Percentiles rank a stretch among this genome's conserved stretches.
These are phyloP conservation scores for Mactra quadrangularis DNA, from an alignment of 1,140 invertebrate genomes.

Conservation along the genomic window DNA sequence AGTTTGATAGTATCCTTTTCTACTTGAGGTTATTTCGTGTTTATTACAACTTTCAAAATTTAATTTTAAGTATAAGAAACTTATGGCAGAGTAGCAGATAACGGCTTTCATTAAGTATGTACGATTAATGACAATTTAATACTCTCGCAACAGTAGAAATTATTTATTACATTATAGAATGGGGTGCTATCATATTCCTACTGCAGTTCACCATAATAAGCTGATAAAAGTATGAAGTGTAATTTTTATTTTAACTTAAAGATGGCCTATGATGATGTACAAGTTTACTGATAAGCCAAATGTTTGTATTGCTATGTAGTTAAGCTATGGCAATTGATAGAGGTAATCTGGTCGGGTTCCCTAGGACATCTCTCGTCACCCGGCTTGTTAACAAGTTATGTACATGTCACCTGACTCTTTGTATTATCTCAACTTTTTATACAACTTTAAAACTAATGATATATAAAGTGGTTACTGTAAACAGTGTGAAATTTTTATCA, in stretches of 20 bases:
- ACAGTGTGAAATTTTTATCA: neutral
- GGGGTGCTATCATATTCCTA: conserved; percentile 2
- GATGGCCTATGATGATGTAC: conserved; percentile 57
- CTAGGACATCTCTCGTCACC: conserved; percentile 14
- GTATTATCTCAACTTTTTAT: conserved; percentile 4
- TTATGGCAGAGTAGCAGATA: too few relatives aligned
- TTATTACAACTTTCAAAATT: too few relatives aligned
- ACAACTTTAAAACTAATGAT: neutral
- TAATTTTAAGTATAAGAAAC: too few relatives aligned
- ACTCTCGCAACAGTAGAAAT: too few relatives aligned
- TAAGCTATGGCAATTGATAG: conserved; percentile 24
- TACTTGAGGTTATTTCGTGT: too few relatives aligned
- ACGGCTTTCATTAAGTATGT: too few relatives aligned
- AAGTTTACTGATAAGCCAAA: conserved; percentile 42
- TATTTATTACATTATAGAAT: conserved; percentile 7
- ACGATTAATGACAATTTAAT: too few relatives aligned
- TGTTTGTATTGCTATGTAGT: conserved; percentile 39
- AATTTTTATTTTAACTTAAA: conserved; percentile 37
- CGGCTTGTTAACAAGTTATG: conserved; percentile 17
- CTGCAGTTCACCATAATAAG: neutral
- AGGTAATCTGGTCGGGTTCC: conserved; percentile 17
- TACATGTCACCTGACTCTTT: neutral
- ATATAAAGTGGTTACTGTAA: too few relatives aligned
- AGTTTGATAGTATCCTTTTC: too few relatives aligned
- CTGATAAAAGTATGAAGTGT: conserved; percentile 16